A percentile compares a stretch with the other conserved stretches of the same genome.
These are phyloP conservation scores for Corticium candelabrum DNA, from an alignment of 37 sponge, comb jelly and placozoan genomes.

Conservation along the genomic window DNA sequence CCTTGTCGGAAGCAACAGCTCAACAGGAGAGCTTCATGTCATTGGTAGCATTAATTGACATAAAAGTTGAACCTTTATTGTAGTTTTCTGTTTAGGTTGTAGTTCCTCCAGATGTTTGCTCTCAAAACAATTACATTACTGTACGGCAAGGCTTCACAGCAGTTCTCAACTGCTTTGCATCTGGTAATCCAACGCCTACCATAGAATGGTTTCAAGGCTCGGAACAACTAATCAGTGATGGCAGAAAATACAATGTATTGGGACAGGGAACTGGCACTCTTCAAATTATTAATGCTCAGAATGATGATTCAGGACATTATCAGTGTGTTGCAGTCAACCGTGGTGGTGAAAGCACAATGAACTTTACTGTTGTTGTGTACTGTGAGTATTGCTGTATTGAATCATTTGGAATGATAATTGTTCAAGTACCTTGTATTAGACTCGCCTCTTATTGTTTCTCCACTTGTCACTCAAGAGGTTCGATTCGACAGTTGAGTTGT, in stretches of 20 bases:
- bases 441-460: background rate
- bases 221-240: too few relatives aligned
- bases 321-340: background rate
- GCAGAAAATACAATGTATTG: too few relatives aligned
- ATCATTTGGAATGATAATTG: background rate
- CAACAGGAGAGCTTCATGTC: background rate
- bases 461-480: background rate
- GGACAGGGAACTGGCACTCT: background rate
- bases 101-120: too few relatives aligned
- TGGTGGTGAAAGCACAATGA: background rate
- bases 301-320: background rate
- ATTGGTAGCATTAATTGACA: background rate
- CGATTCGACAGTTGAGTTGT: background rate
- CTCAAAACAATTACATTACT: too few relatives aligned
- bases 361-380: background rate
- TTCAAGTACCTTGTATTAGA: background rate
- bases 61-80: too few relatives aligned
- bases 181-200: background rate
- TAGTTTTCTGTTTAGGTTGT: too few relatives aligned
- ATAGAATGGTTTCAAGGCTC: background rate
- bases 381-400: too few relatives aligned
- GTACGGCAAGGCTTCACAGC: too few relatives aligned
- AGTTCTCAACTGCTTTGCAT: too few relatives aligned
- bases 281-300: background rate
- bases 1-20: background rate